Percentiles rank a stretch among this genome's conserved stretches.
Conservation (phyloP, 53 echinoderm and acorn worm species). For the Pentamera pediparva region DNA sequence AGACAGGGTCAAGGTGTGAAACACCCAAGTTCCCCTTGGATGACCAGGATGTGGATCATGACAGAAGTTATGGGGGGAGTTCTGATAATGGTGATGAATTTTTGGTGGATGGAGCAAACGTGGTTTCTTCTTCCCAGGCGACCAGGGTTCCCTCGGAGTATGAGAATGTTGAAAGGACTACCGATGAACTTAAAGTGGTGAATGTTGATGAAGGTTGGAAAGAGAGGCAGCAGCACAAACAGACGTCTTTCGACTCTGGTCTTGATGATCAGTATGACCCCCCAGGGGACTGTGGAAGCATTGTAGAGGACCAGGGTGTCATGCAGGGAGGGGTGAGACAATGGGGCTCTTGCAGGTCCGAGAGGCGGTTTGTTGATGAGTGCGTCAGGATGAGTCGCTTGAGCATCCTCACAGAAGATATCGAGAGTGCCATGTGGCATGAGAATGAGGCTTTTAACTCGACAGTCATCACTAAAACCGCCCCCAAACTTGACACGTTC, state of each 20-base stretch:
- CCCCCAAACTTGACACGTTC: neutral
- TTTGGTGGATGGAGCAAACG: neutral
- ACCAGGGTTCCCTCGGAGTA: neutral
- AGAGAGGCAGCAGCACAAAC: no score
- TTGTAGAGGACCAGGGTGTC: neutral
- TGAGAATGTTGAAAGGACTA: neutral
- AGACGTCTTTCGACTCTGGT: conserved; percentile 16
- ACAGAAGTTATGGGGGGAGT: neutral
- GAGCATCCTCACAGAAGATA: conserved; percentile 5
- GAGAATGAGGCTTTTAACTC: conserved; percentile 18
- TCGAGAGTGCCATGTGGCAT: neutral
- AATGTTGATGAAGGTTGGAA: no score
- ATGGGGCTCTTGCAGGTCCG: neutral
- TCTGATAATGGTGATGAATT: neutral
- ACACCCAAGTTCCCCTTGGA: conserved; percentile 26
- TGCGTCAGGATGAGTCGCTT: conserved; percentile 13
- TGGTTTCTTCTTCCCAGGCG: neutral
- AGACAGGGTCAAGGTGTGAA: conserved; percentile 7
- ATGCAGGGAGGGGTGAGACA: neutral
- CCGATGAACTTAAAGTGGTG: no score
- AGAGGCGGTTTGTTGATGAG: neutral
- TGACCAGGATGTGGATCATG: neutral
- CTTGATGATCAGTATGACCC: neutral
- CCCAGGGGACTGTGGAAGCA: neutral
- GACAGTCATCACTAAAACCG: neutral